phyloP scores from a whole-genome alignment of 2,888 invertebrate species.

The Nezara viridula region DNA sequence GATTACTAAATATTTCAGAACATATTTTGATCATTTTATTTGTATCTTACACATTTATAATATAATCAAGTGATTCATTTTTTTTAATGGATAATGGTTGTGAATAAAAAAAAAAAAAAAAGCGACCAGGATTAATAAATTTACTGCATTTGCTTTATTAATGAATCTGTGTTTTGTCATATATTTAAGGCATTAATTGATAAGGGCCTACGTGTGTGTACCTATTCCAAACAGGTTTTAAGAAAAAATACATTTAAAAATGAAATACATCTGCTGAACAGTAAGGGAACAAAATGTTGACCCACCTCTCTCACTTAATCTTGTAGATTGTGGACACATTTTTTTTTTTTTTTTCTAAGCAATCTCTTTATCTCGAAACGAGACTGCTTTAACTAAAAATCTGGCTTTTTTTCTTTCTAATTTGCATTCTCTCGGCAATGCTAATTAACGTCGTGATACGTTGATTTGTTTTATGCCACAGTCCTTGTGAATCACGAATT shows the following conservation, averaged over 20 bases:
- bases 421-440: background rate
- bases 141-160: background rate
- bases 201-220: background rate
- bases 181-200: background rate
- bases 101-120: too few relatives aligned
- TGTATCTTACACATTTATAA: too few relatives aligned
- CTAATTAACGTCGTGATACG: background rate
- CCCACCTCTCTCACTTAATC: background rate
- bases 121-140: too few relatives aligned
- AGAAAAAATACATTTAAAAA: too few relatives aligned
- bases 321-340: background rate
- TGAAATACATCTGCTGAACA: background rate
- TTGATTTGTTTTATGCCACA: too few relatives aligned
- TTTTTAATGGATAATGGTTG: too few relatives aligned
- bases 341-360: background rate
- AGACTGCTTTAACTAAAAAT: background rate
- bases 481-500: too few relatives aligned
- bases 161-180: background rate
- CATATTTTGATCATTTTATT: too few relatives aligned
- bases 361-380: background rate
- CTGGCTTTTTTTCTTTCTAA: background rate
- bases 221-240: background rate
- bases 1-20: too few relatives aligned
- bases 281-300: background rate
- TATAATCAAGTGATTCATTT: too few relatives aligned